A percentile compares a stretch with the other conserved stretches of the same genome.
Conservation (phyloP, 2,113 vertebrate species). For the Arvicanthis niloticus region DNA sequence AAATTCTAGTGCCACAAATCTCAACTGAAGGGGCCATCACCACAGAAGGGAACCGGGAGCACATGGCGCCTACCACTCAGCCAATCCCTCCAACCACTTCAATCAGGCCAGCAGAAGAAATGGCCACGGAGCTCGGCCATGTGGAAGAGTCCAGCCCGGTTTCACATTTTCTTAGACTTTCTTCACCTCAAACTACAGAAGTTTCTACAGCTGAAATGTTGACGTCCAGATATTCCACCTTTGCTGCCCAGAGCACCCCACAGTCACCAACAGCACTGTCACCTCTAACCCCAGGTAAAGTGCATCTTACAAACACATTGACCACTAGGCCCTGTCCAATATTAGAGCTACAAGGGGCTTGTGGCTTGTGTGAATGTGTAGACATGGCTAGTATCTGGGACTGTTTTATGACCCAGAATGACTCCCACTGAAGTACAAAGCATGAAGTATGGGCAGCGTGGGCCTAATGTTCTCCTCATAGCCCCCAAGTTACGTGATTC, state of each 20-base stretch:
- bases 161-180: constrained; percentile 56
- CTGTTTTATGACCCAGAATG: not conserved
- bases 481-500: not conserved
- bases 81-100: not conserved
- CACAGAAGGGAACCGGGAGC: not conserved
- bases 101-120: constrained; percentile 57
- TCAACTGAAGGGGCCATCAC: constrained; percentile 63
- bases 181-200: constrained; percentile 64
- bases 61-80: constrained; percentile 4
- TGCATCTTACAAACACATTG: not conserved
- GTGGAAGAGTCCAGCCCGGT: not conserved
- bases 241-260: not conserved
- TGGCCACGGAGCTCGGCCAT: constrained; percentile 50
- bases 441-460: not conserved
- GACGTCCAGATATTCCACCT: constrained; percentile 68
- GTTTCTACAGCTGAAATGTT: constrained; percentile 46
- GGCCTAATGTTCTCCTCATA: not conserved
- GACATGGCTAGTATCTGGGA: not conserved
- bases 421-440: constrained; percentile 11
- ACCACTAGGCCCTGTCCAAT: too few species aligned
- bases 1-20: not conserved
- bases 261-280: fast-evolving
- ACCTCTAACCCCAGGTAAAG: constrained; percentile 80
- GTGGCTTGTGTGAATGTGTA: not conserved
- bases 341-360: not conserved